Base-by-base conservation (phyloP, 2,113 vertebrate genomes). In the Bambusicola thoracicus region DNA sequence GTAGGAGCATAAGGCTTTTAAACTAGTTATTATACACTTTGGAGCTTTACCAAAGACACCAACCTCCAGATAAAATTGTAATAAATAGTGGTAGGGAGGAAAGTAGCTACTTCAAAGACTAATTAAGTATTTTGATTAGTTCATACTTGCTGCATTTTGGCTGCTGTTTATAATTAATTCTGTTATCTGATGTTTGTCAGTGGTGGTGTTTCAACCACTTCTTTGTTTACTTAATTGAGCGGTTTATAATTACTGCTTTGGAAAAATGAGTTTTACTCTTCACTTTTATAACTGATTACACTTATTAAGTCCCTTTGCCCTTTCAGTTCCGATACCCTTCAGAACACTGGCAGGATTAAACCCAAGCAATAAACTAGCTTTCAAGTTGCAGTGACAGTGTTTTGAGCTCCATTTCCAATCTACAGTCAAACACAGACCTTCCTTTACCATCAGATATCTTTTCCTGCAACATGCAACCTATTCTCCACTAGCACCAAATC, bases 41-140 rank as follows among this genome's bases (percentile, higher is more conserved):
- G 93, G 92, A 95, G 67, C 59, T 21, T 89, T 87, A 55, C 89
- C 94, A 96, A 96, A 95, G 70, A 85, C 59, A 86, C 61, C 91
- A 94, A 44, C 67, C 56, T 66, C 81, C 79, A 92, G 93, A 96
- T 69, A 79, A 90, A 87, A 87, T 77, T 63, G 46, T 86, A 94
- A 88, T 66, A 92, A 96, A 93, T 53, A 92, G 73, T 40, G 82
- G 46, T 66, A 81, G 67, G 56, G 82, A 81, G 46, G 90, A 94
- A 95, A 89, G 84, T 68, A 93, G 76, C 58, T 94, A 12, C 87
- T 89, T 93, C 86, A 93, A 95, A 93, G 73, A 69, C 66, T 94
- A 94, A 96, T 96, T 97, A 94, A 93, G 79, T 59, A 87, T 94
- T 93, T 95, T 94, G 88, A 97, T 93, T 93, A 87, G 81, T 90